Evolutionary conservation across 1,140 invertebrate species (phyloP).

Genomic region (Mercenaria mercenaria): DNA sequence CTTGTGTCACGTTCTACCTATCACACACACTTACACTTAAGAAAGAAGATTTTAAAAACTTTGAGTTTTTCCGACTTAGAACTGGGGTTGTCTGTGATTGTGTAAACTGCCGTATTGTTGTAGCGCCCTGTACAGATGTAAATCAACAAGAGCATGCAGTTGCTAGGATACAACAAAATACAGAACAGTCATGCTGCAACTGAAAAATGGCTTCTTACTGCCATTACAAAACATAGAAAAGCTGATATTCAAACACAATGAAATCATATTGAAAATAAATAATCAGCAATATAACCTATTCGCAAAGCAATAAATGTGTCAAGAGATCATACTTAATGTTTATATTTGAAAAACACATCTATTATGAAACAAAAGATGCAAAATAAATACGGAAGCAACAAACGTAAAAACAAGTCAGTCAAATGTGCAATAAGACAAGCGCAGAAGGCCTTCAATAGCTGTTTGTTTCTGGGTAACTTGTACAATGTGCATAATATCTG

Average conservation of each 20-base stretch:
- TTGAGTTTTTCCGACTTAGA: slow-evolving; percentile 84
- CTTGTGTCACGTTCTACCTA: slow-evolving; percentile 27
- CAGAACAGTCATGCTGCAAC: slow-evolving; percentile 41
- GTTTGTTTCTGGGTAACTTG: background rate
- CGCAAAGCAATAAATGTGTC: background rate
- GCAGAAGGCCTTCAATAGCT: background rate
- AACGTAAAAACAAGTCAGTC: background rate
- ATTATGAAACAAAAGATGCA: background rate
- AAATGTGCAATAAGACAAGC: slow-evolving; percentile 7
- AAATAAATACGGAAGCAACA: background rate
- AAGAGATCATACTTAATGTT: background rate
- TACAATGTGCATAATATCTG: too few species aligned
- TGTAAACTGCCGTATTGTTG: slow-evolving; percentile 69
- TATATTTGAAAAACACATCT: slow-evolving; percentile 6
- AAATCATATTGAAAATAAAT: background rate
- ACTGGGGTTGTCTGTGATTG: slow-evolving; percentile 78
- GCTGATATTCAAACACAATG: background rate
- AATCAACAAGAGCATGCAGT: slow-evolving; percentile 70
- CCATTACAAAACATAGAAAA: background rate
- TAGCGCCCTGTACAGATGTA: slow-evolving; percentile 68
- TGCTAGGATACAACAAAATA: slow-evolving; percentile 55
- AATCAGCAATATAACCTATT: background rate
- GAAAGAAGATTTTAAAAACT: slow-evolving; percentile 82
- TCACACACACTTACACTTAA: slow-evolving; percentile 81
- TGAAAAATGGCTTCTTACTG: background rate